Base-by-base conservation (phyloP, 2,113 vertebrate genomes). In the Archocentrus centrarchus region DNA sequence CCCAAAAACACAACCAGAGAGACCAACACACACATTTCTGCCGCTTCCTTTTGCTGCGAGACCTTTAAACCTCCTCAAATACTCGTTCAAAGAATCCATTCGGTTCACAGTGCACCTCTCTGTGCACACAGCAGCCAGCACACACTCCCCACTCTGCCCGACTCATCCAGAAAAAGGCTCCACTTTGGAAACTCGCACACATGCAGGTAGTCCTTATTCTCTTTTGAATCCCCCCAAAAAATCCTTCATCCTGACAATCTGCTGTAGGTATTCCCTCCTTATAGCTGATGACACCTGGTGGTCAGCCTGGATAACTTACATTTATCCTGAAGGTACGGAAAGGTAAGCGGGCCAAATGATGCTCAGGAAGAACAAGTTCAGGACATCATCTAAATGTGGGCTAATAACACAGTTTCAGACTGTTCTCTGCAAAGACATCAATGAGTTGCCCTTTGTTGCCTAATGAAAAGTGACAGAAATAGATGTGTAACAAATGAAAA, bases 1-100 rank as follows among this genome's bases (percentile, higher is more conserved):
- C 87, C 77, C 37, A 90, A 89, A 92, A 94, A 91, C 81, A 89
- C 86, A 86, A 86, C 76, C 84, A 86, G 30, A 79, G 61, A 32
- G 18, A 77, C 81, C 47, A 50, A 90, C 39, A 41, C 53, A 20
- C 66, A 37, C 87, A 75, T 84, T n/a, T 70, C 18, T 15, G 24
- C 68, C 50, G 27, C 82, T 27, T 76, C 6, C 55, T 41, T 47
- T 41, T 35, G 39, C 58, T 47, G 70, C 70, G 82, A 79, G 24
- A 70, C 30, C 60, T 63, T 80, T 61, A 83, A 81, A 90, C 81
- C 78, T 86, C 84, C 88, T 90, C 50, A 53, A 62, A 77, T 17
- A 55, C 63, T 13, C 9, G 7, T 44, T 22, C 58, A 39, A 53
- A 75, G n/a, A 22, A 53, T 60, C 62, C 35, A 9, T 24, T n/a